Base-by-base conservation (phyloP, 2,888 invertebrate genomes). In the Lasioglossum leucozonium region DNA sequence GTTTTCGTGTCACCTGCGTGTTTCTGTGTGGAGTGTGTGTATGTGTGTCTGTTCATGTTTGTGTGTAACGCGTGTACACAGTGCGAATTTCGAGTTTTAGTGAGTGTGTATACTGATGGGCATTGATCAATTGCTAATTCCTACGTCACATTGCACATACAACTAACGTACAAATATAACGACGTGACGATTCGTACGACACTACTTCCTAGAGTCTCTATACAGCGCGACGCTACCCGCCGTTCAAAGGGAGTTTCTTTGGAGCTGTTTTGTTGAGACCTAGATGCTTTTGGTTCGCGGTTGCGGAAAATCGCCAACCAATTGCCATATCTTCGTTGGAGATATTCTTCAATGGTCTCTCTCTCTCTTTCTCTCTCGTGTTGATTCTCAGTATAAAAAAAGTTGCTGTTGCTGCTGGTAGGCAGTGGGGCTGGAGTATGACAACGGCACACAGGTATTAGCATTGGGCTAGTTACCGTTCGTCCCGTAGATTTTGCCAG, bases 401-500 rank as follows among this genome's bases (percentile, higher is more conserved):
- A 93, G 85, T 90, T 84, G 90, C 85, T 91, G 89, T 91, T 89
- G 92, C 91, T 93, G 92, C 92, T 92, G 93, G 92, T 90, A 91
- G 94, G 94, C 94, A 94, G 94, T 94, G 94, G 93, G 92, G 92
- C 92, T 92, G 91, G 91, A 92, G 92, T 93, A 91, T 90, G 91
- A 92, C 86, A 91, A 91, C 89, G 91, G 91, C 87, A 87, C 88
- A 88, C 85, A 88, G 75, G 73, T 86, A 80, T 85, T 72, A 85
- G 74, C 89, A 84, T 81, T 87, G 87, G 91, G 91, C 93, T 95
- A 96, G 95, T 96, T 96, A 93, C 96, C 96, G 91, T 96, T 96
- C 86, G 96, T 99, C 92, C 99, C 99, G 96, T 99, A 99, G 93
- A 99, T 99, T 96, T 99, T 99, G 91, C 99, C 99, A 58, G 99